These are phyloP conservation scores for Rotaria sp. DNA, from an alignment of 2,888 invertebrate species.

Conservation along the genomic window DNA sequence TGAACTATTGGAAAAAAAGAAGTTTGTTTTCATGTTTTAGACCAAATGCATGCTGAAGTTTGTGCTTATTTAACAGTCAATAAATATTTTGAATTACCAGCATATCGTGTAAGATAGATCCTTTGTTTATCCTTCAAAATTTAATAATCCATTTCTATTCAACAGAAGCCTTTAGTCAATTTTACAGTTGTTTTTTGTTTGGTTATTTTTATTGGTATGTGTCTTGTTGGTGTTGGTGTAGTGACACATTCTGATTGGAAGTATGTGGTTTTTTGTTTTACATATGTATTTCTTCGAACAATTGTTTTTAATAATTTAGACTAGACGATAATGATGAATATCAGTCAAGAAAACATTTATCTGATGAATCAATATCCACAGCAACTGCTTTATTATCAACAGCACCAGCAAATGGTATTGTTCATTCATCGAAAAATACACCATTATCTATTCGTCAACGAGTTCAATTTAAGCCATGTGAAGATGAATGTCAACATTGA, in stretches of 20 bases:
- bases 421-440: neutral
- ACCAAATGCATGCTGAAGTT: neutral
- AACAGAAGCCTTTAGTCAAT: neutral
- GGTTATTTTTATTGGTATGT: slow-evolving; percentile 18
- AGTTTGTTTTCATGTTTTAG: neutral
- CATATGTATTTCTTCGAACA: neutral
- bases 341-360: neutral
- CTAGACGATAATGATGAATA: neutral
- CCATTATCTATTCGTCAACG: neutral
- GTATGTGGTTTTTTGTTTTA: neutral
- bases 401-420: neutral
- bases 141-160: neutral
- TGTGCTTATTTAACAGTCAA: neutral
- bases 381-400: neutral
- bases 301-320: neutral
- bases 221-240: neutral
- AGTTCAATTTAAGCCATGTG: neutral
- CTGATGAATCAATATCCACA: neutral
- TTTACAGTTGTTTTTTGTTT: slow-evolving; percentile 14
- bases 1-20: too few species aligned
- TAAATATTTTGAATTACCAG: slow-evolving; percentile 8
- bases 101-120: neutral
- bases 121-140: neutral
- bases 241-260: slow-evolving; percentile 19
- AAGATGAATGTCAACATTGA: neutral